phyloP scores from a whole-genome alignment of 2,113 vertebrate species.

The Myxocyprinus asiaticus region DNA sequence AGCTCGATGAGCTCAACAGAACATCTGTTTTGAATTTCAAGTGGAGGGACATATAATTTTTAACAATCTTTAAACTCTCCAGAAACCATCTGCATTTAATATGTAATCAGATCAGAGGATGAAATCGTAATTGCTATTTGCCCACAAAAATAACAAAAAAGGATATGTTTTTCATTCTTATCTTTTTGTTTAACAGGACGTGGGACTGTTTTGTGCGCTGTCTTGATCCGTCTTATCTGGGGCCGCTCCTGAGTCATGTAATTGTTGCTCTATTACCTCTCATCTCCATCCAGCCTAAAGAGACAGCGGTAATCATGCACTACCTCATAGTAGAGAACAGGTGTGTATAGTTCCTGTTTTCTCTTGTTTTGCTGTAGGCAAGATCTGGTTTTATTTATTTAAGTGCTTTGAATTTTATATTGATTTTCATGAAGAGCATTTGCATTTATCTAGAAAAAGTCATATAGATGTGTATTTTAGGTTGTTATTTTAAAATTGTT shows the following conservation, averaged over 20 bases:
- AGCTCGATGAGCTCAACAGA: background rate
- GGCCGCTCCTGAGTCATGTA: constrained; percentile 94
- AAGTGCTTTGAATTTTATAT: background rate
- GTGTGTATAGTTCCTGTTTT: constrained; percentile 63
- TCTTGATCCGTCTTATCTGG: constrained; percentile 86
- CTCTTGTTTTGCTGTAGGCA: background rate
- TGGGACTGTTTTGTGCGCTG: constrained; percentile 96
- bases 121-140: background rate
- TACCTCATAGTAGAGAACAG: constrained; percentile 96
- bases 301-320: constrained; percentile 88
- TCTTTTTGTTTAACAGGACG: constrained; percentile 71
- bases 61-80: background rate
- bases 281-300: constrained; percentile 87
- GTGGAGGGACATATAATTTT: background rate
- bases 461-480: background rate
- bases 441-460: no score
- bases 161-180: background rate
- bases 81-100: background rate
- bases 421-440: background rate
- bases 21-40: background rate
- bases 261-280: constrained; percentile 94
- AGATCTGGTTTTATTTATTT: background rate
- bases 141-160: background rate
- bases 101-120: background rate
- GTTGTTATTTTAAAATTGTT: background rate